phyloP scores from a whole-genome alignment of 1,140 invertebrate genomes.

The Drosophila novamexicana region DNA sequence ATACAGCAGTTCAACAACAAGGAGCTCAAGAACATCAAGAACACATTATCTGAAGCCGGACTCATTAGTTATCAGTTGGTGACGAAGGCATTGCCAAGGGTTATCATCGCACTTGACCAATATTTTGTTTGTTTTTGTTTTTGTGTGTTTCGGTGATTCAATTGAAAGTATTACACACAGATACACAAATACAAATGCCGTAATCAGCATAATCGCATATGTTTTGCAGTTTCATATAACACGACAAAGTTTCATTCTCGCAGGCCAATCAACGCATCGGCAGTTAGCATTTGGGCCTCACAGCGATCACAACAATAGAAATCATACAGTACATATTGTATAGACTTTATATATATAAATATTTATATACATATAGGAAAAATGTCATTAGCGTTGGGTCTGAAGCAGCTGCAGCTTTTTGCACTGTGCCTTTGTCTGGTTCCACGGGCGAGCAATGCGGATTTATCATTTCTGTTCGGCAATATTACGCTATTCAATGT shows the following conservation, averaged over 20 bases:
- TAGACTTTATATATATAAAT: background rate
- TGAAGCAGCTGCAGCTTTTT: conserved; percentile 29
- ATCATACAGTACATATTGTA: background rate
- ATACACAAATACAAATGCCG: conserved; percentile 7
- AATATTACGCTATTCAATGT: conserved; percentile 69
- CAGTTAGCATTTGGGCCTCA: conserved; percentile 61
- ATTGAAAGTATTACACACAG: conserved; percentile 60
- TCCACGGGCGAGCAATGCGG: conserved; percentile 24
- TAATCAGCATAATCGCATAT: conserved; percentile 33
- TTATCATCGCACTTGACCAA: conserved; percentile 65
- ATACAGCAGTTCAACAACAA: conserved; percentile 3
- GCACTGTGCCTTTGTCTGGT: conserved; percentile 41
- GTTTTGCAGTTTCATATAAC: conserved; percentile 15
- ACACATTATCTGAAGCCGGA: conserved; percentile 55
- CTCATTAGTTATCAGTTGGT: conserved; percentile 55
- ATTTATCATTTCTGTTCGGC: conserved; percentile 53
- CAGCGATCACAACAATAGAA: conserved; percentile 37
- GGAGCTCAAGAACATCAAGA: background rate
- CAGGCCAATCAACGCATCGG: conserved; percentile 33
- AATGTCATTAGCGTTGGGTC: conserved; percentile 31
- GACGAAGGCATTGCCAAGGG: conserved; percentile 52
- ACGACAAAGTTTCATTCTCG: conserved; percentile 63
- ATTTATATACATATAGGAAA: conserved; percentile 20
- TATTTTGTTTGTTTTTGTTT: conserved; percentile 41
- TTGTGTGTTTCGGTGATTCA: conserved; percentile 54